Percentiles rank a stretch among this genome's conserved stretches.
Conservation (phyloP, 2,113 vertebrate genomes). For the Meles meles region DNA sequence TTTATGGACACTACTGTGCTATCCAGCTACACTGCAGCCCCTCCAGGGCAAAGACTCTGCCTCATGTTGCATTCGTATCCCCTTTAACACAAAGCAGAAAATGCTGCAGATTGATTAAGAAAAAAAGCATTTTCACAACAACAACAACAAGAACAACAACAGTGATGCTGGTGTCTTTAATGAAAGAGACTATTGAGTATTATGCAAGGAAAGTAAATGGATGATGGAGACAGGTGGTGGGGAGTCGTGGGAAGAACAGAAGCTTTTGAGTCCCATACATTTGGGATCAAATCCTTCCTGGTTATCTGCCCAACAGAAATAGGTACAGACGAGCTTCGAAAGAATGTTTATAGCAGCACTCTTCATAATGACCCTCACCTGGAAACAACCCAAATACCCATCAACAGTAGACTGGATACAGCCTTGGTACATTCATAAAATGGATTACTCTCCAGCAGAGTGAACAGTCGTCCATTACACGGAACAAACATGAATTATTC, state of each 20-base stretch:
- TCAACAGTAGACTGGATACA: not conserved
- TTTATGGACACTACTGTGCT: not conserved
- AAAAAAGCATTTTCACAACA: not conserved
- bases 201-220: not conserved
- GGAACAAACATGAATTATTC: not conserved
- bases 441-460: not conserved
- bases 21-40: not conserved
- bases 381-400: not conserved
- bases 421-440: accelerated
- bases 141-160: too few species aligned
- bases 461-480: accelerated
- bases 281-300: not conserved
- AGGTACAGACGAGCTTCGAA: not conserved
- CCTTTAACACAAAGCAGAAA: not conserved
- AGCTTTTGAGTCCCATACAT: not conserved
- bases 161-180: not conserved
- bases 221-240: not conserved
- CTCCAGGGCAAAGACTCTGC: not conserved
- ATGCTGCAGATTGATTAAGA: not conserved
- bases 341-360: not conserved
- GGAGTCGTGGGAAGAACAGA: not conserved
- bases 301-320: not conserved
- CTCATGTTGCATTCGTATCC: not conserved
- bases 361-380: not conserved
- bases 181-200: not conserved